Evolutionary conservation across 2,797 vertebrate genomes (phyloP).

Genomic region (Arnoldichthys spilopterus): DNA sequence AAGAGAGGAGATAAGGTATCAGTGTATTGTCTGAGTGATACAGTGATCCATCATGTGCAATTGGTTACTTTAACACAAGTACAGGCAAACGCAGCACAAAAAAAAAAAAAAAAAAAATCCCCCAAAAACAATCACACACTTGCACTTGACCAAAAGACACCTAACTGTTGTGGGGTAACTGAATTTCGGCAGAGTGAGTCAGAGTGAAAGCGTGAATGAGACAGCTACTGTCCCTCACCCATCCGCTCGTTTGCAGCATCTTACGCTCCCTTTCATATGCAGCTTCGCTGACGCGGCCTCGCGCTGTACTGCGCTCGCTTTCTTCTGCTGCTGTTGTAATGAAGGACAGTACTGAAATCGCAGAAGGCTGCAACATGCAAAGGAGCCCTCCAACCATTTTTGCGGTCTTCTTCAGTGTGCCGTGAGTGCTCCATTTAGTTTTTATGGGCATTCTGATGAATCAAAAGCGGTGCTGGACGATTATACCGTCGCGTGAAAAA

Average conservation of each 20-base stretch:
- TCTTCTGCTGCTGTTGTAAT: too few species aligned
- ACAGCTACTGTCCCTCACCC: slow-evolving; percentile 38
- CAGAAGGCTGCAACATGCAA: not conserved
- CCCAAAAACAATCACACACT: slow-evolving; percentile 52
- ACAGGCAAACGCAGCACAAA: not conserved
- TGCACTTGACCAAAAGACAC: slow-evolving; percentile 47
- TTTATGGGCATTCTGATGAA: not conserved
- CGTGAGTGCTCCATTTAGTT: not conserved
- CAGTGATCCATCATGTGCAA: slow-evolving; percentile 65
- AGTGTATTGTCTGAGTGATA: slow-evolving; percentile 62
- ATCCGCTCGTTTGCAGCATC: not conserved
- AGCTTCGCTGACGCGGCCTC: not conserved
- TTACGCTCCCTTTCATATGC: not conserved
- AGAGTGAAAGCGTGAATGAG: slow-evolving; percentile 46
- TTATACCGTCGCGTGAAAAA: too few species aligned
- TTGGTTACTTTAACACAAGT: slow-evolving; percentile 33
- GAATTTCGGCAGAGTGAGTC: slow-evolving; percentile 69
- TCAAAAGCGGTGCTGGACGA: not conserved
- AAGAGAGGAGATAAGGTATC: slow-evolving; percentile 80
- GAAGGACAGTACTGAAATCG: not conserved
- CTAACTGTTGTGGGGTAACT: slow-evolving; percentile 68
- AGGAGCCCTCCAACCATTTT: not conserved
- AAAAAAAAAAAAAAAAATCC: not conserved
- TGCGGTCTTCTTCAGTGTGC: not conserved
- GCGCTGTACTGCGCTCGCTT: too few species aligned